phyloP scores from a whole-genome alignment of 2,113 vertebrate species.

The Holacanthus passer region DNA sequence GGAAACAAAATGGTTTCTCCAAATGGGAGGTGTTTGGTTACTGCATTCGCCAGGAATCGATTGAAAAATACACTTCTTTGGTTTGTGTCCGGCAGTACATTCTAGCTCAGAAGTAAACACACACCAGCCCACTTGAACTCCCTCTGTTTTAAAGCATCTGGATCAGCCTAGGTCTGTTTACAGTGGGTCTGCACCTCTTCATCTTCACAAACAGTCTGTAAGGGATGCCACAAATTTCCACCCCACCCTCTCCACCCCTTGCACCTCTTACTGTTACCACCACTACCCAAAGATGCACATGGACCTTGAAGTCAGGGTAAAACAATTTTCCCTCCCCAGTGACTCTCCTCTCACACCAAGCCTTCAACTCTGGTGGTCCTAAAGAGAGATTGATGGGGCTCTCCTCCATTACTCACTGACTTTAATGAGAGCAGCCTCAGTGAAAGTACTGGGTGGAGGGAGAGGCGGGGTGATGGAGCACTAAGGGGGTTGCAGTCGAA shows the following conservation, averaged over 20 bases:
- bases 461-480: not conserved
- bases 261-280: not conserved
- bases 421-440: slow-evolving; percentile 47
- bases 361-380: slow-evolving; percentile 68
- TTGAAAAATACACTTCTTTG: slow-evolving; percentile 5
- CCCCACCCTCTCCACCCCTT: not conserved
- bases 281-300: not conserved
- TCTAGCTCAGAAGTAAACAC: slow-evolving; percentile 12
- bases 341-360: slow-evolving; percentile 31
- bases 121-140: not conserved
- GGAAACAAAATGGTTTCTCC: not conserved
- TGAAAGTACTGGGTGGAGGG: slow-evolving; percentile 33
- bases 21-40: slow-evolving; percentile 7
- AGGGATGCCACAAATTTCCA: not conserved
- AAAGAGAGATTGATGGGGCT: slow-evolving; percentile 55
- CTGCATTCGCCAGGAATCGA: not conserved
- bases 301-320: not conserved
- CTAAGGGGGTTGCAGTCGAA: not conserved
- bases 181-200: not conserved
- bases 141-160: not conserved
- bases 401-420: slow-evolving; percentile 56
- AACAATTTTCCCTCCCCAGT: slow-evolving; percentile 25
- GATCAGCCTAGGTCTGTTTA: slow-evolving; percentile 1
- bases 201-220: not conserved
- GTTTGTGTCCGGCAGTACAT: not conserved